Conservation (phyloP, 2,888 invertebrate genomes). For the Eupithecia exiguata region DNA sequence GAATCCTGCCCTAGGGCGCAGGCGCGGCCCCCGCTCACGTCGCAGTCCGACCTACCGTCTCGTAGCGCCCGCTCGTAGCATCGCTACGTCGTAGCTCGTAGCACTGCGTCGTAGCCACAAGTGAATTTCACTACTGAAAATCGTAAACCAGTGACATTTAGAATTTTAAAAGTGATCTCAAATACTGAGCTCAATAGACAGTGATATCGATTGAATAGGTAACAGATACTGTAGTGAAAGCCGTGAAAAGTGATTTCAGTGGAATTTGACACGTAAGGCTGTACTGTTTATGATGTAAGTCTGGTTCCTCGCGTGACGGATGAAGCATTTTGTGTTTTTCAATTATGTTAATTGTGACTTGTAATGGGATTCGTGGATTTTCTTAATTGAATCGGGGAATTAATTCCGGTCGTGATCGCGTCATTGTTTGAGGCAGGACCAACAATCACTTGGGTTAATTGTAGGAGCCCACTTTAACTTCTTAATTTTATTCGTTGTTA, state of each 20-base stretch:
- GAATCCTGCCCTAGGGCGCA: conserved; percentile 65
- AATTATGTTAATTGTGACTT: conserved; percentile 13
- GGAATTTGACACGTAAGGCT: conserved; percentile 30
- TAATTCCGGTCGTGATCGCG: conserved; percentile 25
- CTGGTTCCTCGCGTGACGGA: conserved; percentile 31
- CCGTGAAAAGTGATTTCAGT: conserved; percentile 24
- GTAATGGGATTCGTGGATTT: conserved; percentile 12
- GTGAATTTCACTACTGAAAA: conserved; percentile 20
- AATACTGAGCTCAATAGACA: neutral
- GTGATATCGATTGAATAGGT: neutral
- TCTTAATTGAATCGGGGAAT: conserved; percentile 19
- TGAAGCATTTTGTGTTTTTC: conserved; percentile 7
- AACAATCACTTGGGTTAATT: conserved; percentile 28
- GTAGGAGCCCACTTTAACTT: conserved; percentile 13
- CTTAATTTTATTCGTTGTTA: neutral
- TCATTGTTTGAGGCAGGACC: conserved; percentile 28
- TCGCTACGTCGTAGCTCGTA: conserved; percentile 58
- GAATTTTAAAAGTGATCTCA: conserved; percentile 17
- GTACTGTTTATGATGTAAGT: conserved; percentile 46
- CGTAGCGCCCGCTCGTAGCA: conserved; percentile 45
- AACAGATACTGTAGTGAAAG: neutral
- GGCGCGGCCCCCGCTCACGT: conserved; percentile 69
- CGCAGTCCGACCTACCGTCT: conserved; percentile 68
- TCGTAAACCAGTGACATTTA: conserved; percentile 16
- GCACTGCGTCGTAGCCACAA: conserved; percentile 63